Conservation (phyloP, 1,140 invertebrate genomes). For the Bombus pyrosoma region DNA sequence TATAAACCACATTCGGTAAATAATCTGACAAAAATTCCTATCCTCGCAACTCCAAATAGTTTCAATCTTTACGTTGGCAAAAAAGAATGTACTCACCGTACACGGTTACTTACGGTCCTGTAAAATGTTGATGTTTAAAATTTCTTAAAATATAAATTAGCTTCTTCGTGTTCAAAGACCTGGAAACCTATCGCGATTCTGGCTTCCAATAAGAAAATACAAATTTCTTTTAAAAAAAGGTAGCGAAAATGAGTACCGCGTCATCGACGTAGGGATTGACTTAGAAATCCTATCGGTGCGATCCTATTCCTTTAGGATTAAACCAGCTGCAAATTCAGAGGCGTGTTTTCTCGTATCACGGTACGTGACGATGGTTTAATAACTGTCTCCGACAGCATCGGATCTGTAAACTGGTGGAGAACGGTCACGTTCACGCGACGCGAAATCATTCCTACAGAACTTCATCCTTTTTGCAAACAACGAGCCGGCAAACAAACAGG, state of each 20-base stretch:
- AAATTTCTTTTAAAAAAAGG: too few relatives aligned
- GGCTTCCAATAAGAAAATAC: too few relatives aligned
- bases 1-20: background rate
- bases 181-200: too few relatives aligned
- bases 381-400: background rate
- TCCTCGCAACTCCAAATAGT: background rate
- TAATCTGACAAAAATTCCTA: background rate
- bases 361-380: conserved; percentile 3
- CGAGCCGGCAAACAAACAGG: conserved; percentile 4
- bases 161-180: too few relatives aligned
- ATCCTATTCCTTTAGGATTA: background rate
- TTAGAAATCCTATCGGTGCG: background rate
- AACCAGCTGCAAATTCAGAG: background rate
- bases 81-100: background rate
- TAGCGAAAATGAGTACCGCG: background rate
- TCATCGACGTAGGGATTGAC: background rate
- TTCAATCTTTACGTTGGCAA: background rate
- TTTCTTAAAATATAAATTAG: too few relatives aligned
- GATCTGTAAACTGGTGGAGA: too few relatives aligned
- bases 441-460: background rate
- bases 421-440: background rate
- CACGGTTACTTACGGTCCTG: background rate
- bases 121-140: too few relatives aligned
- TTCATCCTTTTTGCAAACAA: conserved; percentile 34
- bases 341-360: background rate